These are phyloP conservation scores for Pardosa pseudoannulata DNA, from an alignment of 2,888 invertebrate genomes.

Conservation along the genomic window DNA sequence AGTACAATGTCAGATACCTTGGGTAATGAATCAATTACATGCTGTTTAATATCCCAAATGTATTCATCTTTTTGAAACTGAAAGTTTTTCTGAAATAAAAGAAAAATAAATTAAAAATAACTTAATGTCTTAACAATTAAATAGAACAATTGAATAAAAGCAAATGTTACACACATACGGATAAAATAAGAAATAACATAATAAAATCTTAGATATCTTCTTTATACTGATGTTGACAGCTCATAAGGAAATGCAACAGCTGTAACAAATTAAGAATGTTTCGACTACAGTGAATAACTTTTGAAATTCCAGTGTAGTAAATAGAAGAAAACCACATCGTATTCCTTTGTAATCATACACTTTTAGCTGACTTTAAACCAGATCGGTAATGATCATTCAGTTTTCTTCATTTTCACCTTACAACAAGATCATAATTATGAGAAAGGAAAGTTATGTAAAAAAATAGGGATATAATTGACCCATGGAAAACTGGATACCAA, in stretches of 20 bases:
- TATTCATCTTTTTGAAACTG: constrained; percentile 97
- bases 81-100: constrained; percentile 91
- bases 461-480: too few relatives aligned
- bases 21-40: constrained; percentile 95
- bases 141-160: not conserved
- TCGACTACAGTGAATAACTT: too few relatives aligned
- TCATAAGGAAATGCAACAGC: not conserved
- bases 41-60: constrained; percentile 99
- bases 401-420: too few relatives aligned
- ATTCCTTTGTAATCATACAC: too few relatives aligned
- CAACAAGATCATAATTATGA: too few relatives aligned
- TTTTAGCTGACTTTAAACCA: too few relatives aligned
- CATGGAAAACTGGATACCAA: too few relatives aligned
- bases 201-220: not conserved
- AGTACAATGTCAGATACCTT: constrained; percentile 83
- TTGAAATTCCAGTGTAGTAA: too few relatives aligned
- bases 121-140: not conserved
- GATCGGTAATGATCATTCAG: too few relatives aligned
- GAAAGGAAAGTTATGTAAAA: too few relatives aligned
- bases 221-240: not conserved
- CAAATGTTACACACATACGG: not conserved
- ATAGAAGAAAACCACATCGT: too few relatives aligned
- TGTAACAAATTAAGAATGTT: not conserved
- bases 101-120: constrained; percentile 41
- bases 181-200: not conserved